These are phyloP conservation scores for Trissolcus basalis DNA, from an alignment of 1,140 invertebrate species.

Conservation along the genomic window DNA sequence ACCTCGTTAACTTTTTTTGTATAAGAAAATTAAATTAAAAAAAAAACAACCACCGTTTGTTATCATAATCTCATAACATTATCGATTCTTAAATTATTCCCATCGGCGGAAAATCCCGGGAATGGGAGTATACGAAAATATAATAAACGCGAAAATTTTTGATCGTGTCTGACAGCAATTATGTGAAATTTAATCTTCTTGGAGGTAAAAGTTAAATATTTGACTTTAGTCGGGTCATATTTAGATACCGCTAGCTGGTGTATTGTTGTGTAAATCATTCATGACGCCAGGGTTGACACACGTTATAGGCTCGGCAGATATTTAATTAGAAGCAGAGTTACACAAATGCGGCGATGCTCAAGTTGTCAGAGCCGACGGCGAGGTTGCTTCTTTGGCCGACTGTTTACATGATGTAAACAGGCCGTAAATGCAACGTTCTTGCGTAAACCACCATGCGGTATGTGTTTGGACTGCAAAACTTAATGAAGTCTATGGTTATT, in stretches of 20 bases:
- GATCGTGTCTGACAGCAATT: constrained; percentile 27
- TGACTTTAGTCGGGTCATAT: constrained; percentile 16
- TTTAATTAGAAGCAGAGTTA: constrained; percentile 36
- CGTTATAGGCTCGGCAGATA: constrained; percentile 4
- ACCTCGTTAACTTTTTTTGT: too few species aligned
- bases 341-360: constrained; percentile 9
- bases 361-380: not conserved
- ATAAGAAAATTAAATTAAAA: constrained; percentile 6
- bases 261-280: constrained; percentile 28
- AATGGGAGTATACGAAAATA: too few species aligned
- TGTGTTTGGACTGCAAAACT: constrained; percentile 1
- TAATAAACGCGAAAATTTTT: not conserved
- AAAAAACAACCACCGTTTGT: too few species aligned
- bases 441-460: constrained; percentile 10
- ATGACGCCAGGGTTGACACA: not conserved
- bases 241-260: constrained; percentile 11
- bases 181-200: constrained; percentile 40
- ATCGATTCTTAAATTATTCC: too few species aligned
- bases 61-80: too few species aligned
- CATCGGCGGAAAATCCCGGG: too few species aligned
- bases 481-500: constrained; percentile 22
- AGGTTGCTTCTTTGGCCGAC: constrained; percentile 11
- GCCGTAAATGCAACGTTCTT: constrained; percentile 23
- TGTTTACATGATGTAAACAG: constrained; percentile 36
- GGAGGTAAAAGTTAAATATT: constrained; percentile 48